phyloP scores from a whole-genome alignment of 1,140 invertebrate genomes.

The Sarcophaga bullata region DNA sequence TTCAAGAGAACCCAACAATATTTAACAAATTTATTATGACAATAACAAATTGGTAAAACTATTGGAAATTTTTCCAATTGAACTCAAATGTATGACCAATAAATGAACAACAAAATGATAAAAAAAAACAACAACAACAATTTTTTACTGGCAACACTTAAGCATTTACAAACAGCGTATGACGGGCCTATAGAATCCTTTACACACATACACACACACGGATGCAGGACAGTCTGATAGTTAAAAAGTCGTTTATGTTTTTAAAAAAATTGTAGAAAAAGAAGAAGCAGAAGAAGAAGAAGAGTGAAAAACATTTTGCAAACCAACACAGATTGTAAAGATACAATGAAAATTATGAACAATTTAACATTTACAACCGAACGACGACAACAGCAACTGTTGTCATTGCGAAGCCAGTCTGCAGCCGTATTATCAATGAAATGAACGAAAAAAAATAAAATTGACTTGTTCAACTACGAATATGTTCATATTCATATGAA shows the following conservation, averaged over 20 bases:
- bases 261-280: no score
- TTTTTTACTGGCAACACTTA: conserved; percentile 26
- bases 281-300: no score
- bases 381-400: background rate
- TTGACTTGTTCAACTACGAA: conserved; percentile 40
- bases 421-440: no score
- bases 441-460: background rate
- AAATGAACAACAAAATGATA: background rate
- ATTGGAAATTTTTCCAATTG: background rate
- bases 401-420: no score
- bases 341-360: conserved; percentile 40
- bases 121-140: conserved; percentile 10
- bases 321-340: conserved; percentile 27
- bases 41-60: conserved; percentile 40
- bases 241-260: background rate
- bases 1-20: background rate
- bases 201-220: background rate
- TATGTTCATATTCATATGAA: conserved; percentile 27
- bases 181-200: no score
- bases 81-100: conserved; percentile 19
- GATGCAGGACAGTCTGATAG: background rate
- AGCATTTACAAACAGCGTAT: background rate
- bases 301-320: background rate
- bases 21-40: conserved; percentile 30
- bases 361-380: conserved; percentile 25